These are phyloP conservation scores for Cordilura impudica DNA, from an alignment of 2,888 invertebrate genomes.

Conservation along the genomic window DNA sequence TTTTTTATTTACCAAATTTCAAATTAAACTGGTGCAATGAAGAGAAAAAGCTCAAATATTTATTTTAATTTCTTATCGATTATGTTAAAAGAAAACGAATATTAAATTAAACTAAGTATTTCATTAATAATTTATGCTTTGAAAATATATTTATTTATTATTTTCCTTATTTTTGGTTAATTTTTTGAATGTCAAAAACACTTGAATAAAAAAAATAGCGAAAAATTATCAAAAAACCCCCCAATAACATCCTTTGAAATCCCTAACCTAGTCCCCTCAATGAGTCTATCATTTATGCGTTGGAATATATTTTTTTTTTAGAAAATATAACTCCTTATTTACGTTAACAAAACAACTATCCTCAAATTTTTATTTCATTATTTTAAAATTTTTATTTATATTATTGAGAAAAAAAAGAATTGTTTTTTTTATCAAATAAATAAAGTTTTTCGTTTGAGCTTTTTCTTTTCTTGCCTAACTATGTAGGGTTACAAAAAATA, in stretches of 20 bases:
- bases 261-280: slow-evolving; percentile 77
- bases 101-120: slow-evolving; percentile 55
- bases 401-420: slow-evolving; percentile 47
- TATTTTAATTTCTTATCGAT: slow-evolving; percentile 59
- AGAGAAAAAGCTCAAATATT: slow-evolving; percentile 78
- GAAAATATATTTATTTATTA: slow-evolving; percentile 51
- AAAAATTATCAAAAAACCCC: slow-evolving; percentile 67
- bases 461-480: slow-evolving; percentile 77
- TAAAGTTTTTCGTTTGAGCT: slow-evolving; percentile 74
- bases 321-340: slow-evolving; percentile 46
- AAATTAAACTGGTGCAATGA: slow-evolving; percentile 74
- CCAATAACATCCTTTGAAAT: slow-evolving; percentile 73
- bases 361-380: slow-evolving; percentile 37
- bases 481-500: slow-evolving; percentile 64
- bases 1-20: slow-evolving; percentile 11
- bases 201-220: slow-evolving; percentile 50
- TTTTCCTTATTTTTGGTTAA: slow-evolving; percentile 41
- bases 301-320: slow-evolving; percentile 70
- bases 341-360: slow-evolving; percentile 42
- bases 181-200: slow-evolving; percentile 50
- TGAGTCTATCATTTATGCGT: slow-evolving; percentile 78
- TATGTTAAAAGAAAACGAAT: slow-evolving; percentile 32
- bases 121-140: slow-evolving; percentile 58
- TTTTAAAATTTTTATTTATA: slow-evolving; percentile 32
- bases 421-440: slow-evolving; percentile 36